phyloP scores from a whole-genome alignment of 2,888 invertebrate species.

The Erebia palarica region DNA sequence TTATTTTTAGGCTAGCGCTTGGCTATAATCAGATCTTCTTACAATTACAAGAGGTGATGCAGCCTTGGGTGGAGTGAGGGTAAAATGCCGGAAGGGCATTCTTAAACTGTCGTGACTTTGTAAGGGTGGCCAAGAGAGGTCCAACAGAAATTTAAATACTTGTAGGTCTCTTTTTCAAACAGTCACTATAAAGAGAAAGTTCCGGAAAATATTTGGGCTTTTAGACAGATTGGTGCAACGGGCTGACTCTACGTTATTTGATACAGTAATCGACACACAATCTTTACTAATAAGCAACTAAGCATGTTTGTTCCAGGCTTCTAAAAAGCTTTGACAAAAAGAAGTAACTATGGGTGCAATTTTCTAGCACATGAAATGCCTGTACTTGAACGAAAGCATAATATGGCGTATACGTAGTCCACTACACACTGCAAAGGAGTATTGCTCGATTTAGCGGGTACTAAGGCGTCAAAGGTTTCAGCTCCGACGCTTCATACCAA shows the following conservation, averaged over 20 bases:
- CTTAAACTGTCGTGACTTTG: neutral
- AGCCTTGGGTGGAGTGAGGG: too few species aligned
- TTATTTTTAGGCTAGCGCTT: too few species aligned
- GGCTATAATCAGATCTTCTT: too few species aligned
- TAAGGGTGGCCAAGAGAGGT: neutral
- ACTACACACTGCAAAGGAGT: neutral
- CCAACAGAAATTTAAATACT: neutral
- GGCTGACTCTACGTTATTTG: neutral
- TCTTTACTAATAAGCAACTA: too few species aligned
- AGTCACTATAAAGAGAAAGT: neutral
- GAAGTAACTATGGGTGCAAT: neutral
- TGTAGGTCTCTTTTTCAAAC: neutral
- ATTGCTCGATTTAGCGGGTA: neutral
- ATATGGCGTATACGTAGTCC: neutral
- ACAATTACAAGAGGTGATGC: too few species aligned
- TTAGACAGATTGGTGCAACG: neutral
- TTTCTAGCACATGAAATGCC: neutral
- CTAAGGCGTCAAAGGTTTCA: neutral
- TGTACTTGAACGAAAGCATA: neutral
- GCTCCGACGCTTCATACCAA: neutral
- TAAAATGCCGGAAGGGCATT: too few species aligned
- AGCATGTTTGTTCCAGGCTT: too few species aligned
- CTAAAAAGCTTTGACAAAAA: too few species aligned
- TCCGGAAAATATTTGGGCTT: neutral
- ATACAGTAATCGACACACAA: too few species aligned